Conservation (phyloP, 2,113 vertebrate genomes). For the Chrysochloris asiatica region DNA sequence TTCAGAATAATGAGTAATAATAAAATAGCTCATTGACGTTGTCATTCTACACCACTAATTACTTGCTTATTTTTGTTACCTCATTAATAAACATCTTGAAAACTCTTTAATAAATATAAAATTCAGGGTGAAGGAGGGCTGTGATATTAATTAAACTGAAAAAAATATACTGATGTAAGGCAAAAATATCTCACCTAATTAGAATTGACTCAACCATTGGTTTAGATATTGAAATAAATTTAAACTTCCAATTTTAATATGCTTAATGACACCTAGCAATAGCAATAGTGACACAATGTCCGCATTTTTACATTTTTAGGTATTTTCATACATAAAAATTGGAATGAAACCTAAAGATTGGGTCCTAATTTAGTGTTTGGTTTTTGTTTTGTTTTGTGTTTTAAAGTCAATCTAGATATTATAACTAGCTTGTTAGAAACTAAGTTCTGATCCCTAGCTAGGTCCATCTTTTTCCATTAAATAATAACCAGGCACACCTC, state of each 20-base stretch:
- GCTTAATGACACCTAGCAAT: no score
- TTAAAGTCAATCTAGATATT: no score
- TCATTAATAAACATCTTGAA: not conserved
- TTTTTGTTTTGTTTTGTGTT: no score
- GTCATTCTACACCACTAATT: not conserved
- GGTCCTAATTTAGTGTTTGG: not conserved
- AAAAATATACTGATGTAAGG: not conserved
- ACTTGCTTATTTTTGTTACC: not conserved
- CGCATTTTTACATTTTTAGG: no score
- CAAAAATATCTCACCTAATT: not conserved
- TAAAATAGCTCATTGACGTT: not conserved
- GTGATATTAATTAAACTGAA: not conserved
- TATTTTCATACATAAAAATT: not conserved
- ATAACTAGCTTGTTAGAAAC: not conserved
- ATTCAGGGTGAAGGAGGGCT: not conserved
- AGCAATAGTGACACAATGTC: no score
- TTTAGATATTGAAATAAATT: not conserved
- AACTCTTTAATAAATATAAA: not conserved
- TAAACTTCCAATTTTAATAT: no score
- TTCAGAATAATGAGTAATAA: not conserved
- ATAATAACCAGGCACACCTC: not conserved
- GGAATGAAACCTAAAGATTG: not conserved
- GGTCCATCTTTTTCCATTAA: not conserved
- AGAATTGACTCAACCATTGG: not conserved
- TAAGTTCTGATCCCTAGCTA: not conserved